Conservation (phyloP, 2,113 vertebrate genomes). For the Ceuthmochares aereus region DNA sequence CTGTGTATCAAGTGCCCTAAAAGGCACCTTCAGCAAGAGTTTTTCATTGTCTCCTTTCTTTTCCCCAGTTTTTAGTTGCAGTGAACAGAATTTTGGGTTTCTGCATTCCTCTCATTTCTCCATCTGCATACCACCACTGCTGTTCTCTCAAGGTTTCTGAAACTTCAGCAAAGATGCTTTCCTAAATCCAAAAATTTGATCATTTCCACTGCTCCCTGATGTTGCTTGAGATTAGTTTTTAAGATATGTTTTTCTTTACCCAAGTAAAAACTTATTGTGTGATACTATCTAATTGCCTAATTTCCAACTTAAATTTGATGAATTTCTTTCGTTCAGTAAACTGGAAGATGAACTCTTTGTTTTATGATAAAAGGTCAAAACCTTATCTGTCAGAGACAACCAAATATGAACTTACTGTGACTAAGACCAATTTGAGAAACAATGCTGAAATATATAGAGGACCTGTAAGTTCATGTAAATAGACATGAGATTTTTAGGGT, state of each 20-base stretch:
- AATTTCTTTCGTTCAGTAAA: background rate
- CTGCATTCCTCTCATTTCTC: background rate
- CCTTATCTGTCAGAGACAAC: background rate
- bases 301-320: background rate
- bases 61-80: background rate
- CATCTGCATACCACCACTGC: background rate
- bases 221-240: background rate
- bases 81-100: background rate
- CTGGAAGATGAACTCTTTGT: background rate
- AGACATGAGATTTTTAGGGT: background rate
- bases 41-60: background rate
- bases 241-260: background rate
- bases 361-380: background rate
- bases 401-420: background rate
- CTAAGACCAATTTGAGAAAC: background rate
- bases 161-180: background rate
- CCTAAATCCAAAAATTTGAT: background rate
- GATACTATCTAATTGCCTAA: background rate
- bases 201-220: background rate
- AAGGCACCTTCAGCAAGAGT: background rate
- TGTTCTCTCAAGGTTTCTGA: background rate
- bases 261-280: background rate
- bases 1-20: background rate
- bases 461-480: background rate
- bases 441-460: background rate